These are phyloP conservation scores for Merluccius polli DNA, from an alignment of 2,797 vertebrate species.

Conservation along the genomic window DNA sequence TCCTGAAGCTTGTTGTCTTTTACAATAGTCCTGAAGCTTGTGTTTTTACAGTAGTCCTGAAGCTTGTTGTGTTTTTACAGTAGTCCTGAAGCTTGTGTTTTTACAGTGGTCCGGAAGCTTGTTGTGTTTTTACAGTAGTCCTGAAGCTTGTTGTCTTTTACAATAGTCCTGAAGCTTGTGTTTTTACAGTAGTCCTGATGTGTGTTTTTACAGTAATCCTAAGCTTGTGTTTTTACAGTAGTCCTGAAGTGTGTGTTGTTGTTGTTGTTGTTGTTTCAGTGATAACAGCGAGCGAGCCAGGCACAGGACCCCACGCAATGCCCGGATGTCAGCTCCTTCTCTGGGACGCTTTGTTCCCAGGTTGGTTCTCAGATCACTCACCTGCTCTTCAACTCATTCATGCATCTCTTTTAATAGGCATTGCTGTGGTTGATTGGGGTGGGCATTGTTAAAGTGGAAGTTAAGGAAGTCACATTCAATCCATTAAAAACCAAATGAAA, in stretches of 20 bases:
- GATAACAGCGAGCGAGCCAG: constrained; percentile 90
- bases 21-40: too few relatives aligned
- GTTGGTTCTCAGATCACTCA: constrained; percentile 64
- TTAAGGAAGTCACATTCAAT: too few relatives aligned
- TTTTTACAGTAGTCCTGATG: background rate
- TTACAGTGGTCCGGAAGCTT: too few relatives aligned
- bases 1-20: background rate
- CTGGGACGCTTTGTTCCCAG: constrained; percentile 94
- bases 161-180: too few relatives aligned
- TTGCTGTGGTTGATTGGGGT: too few relatives aligned
- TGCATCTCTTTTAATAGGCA: background rate
- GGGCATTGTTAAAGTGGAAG: too few relatives aligned
- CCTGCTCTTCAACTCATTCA: background rate
- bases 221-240: background rate
- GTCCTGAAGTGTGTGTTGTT: background rate
- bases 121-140: background rate
- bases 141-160: too few relatives aligned
- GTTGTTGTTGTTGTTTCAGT: too few relatives aligned
- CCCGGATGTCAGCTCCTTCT: constrained; percentile 94
- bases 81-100: background rate
- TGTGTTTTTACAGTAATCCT: background rate
- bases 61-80: background rate
- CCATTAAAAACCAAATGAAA: too few relatives aligned
- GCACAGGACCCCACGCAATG: constrained; percentile 91
- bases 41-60: background rate